A percentile compares a stretch with the other conserved stretches of the same genome.
These are phyloP conservation scores for Porites lobata DNA, from an alignment of 92 coral and sea anemone species.

Conservation along the genomic window DNA sequence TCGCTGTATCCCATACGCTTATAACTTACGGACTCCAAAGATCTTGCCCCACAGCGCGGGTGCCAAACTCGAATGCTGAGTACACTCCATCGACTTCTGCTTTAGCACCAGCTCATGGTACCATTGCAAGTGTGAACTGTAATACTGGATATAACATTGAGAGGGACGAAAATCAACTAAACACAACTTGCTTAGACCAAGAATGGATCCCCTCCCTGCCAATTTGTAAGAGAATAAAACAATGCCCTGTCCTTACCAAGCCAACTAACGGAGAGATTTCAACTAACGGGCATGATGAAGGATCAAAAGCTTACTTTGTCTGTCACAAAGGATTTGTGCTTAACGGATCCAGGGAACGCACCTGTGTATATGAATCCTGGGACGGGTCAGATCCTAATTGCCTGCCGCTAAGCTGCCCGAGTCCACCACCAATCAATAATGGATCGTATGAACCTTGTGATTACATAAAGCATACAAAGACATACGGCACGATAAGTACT, in stretches of 20 bases:
- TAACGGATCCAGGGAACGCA: slow-evolving; percentile 26
- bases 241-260: background rate
- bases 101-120: slow-evolving; percentile 23
- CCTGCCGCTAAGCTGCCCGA: slow-evolving; percentile 28
- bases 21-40: slow-evolving; percentile 24
- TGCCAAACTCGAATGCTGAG: slow-evolving; percentile 4
- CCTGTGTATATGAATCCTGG: slow-evolving; percentile 38
- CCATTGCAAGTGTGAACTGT: slow-evolving; percentile 26
- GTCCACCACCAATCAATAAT: slow-evolving; percentile 16
- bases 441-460: slow-evolving; percentile 24
- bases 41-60: slow-evolving; percentile 19
- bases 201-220: slow-evolving; percentile 6
- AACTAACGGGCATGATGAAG: slow-evolving; percentile 8
- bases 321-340: slow-evolving; percentile 43
- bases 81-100: slow-evolving; percentile 19
- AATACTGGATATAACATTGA: slow-evolving; percentile 1
- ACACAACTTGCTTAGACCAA: slow-evolving; percentile 15
- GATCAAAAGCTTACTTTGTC: slow-evolving; percentile 34
- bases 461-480: slow-evolving; percentile 1
- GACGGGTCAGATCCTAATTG: slow-evolving; percentile 29
- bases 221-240: background rate
- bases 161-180: background rate
- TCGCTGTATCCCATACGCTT: slow-evolving; percentile 31
- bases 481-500: slow-evolving; percentile 13
- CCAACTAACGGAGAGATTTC: slow-evolving; percentile 37